Percentiles rank a stretch among this genome's conserved stretches.
These are phyloP conservation scores for Xylocopa sonorina DNA, from an alignment of 1,140 invertebrate species.

Conservation along the genomic window DNA sequence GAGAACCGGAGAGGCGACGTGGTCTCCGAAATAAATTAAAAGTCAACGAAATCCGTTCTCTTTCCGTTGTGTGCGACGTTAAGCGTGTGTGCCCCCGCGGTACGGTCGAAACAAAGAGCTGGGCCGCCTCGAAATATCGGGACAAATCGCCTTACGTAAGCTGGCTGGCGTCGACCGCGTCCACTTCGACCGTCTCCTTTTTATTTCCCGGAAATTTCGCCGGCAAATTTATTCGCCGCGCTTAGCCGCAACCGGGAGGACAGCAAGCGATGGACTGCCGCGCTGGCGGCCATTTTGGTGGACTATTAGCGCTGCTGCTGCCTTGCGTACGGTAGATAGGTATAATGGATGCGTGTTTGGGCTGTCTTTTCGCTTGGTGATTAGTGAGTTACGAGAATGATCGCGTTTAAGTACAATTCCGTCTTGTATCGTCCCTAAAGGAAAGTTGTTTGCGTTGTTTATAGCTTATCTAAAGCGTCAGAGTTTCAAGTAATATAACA, in stretches of 20 bases:
- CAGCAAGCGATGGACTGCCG: slow-evolving; percentile 14
- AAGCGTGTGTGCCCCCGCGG: background rate
- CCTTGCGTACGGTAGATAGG: no score
- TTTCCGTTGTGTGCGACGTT: background rate
- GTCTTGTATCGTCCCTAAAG: no score
- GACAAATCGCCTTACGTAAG: slow-evolving; percentile 77
- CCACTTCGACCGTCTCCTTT: slow-evolving; percentile 54
- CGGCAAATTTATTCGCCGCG: slow-evolving; percentile 58
- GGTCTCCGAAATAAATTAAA: slow-evolving; percentile 56
- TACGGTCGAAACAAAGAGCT: slow-evolving; percentile 52
- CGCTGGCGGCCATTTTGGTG: background rate
- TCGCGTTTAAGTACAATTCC: no score
- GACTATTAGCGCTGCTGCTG: background rate
- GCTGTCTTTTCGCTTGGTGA: no score
- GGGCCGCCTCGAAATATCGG: slow-evolving; percentile 54
- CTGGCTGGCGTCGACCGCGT: slow-evolving; percentile 27
- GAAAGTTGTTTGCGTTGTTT: no score
- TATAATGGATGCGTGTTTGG: no score
- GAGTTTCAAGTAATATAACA: no score
- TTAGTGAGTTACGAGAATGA: no score
- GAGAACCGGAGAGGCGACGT: slow-evolving; percentile 10
- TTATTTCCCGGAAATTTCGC: slow-evolving; percentile 69
- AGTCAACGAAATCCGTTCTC: slow-evolving; percentile 28
- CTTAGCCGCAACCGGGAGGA: slow-evolving; percentile 44
- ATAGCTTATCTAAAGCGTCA: no score